Evolutionary conservation across 2,797 vertebrate genomes (phyloP).

Genomic region (Lithobates sylvaticus): DNA sequence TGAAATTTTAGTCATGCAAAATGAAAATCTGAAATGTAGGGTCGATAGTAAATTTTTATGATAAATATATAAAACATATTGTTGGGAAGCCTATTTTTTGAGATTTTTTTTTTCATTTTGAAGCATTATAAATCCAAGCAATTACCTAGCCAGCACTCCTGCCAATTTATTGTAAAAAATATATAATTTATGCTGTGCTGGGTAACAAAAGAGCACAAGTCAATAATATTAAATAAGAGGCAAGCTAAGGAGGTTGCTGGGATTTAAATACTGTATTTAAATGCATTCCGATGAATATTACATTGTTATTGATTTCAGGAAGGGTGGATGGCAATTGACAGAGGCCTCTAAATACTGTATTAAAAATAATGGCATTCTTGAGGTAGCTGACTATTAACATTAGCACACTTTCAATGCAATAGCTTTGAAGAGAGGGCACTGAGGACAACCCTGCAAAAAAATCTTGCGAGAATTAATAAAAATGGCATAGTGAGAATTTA

Average conservation of each 20-base stretch:
- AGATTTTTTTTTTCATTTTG: conserved; percentile 14
- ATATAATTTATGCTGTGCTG: conserved; percentile 15
- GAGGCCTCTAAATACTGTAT: not conserved
- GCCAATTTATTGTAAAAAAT: conserved; percentile 36
- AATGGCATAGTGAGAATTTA: not conserved
- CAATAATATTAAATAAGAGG: conserved; percentile 29
- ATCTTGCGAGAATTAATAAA: not conserved
- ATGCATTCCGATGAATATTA: conserved; percentile 28
- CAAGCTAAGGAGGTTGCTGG: not conserved
- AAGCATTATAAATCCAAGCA: conserved; percentile 18
- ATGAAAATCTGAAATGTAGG: conserved; percentile 41
- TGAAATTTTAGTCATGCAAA: conserved; percentile 39
- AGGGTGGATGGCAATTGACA: not conserved
- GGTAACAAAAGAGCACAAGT: conserved; percentile 26
- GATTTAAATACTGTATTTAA: conserved; percentile 25
- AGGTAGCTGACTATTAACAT: not conserved
- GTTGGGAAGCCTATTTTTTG: conserved; percentile 16
- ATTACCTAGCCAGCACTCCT: conserved; percentile 19
- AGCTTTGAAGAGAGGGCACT: not conserved
- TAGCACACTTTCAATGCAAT: not conserved
- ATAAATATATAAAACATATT: conserved; percentile 41
- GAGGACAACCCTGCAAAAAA: not conserved
- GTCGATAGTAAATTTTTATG: conserved; percentile 47
- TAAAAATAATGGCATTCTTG: not conserved
- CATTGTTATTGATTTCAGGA: not conserved